Evolutionary conservation across 2,888 invertebrate genomes (phyloP), one percentile per base, ranked within the genome.

Genomic region (Callosobruchus maculatus): DNA sequence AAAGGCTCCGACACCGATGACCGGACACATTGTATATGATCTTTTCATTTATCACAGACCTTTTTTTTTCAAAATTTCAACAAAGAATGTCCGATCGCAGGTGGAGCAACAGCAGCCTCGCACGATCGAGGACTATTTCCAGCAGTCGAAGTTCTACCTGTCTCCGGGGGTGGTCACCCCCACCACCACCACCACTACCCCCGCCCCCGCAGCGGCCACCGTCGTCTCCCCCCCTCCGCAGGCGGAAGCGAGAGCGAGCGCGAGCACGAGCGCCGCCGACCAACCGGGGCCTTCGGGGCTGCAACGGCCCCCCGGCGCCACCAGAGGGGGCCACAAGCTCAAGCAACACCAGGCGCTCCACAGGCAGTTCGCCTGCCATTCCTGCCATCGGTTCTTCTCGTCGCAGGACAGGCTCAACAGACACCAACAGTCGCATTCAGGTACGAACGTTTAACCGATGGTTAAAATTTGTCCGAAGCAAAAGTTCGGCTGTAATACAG

Each of bases 341-440:
- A 83, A 68, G 73, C 74, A 69, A 70, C 83, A 31, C 81, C 68
- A 85, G 84, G 26, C 49, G 18, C 13, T 21, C 13, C 22, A 71
- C 2, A 21, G 30, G 21, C 21, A 20, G 21, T 67, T 30, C 71
- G 30, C 21, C 3, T 71, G 71, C 20, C 71, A 67, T 22, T 21
- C 21, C 21, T 89, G 89, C 80, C 86, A 88, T 72, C 89, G 88
- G 79, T 86, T 84, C 68, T 89, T 89, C 80, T 85, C 84, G 21
- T 86, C 83, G 71, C 77, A 82, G 20, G 84, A 84, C 26, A 87
- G 85, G 80, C 80, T 87, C 69, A 78, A 78, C 22, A 81, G 85
- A 78, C 87, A 87, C 76, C 86, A 86, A 78, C 83, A 86, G 77
- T 82, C 83, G 69, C 87, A 87, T 77, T 81, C 82, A 21, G 75